These are phyloP conservation scores for Andrena chrysosceles DNA, from an alignment of 2,888 invertebrate species.

Conservation along the genomic window DNA sequence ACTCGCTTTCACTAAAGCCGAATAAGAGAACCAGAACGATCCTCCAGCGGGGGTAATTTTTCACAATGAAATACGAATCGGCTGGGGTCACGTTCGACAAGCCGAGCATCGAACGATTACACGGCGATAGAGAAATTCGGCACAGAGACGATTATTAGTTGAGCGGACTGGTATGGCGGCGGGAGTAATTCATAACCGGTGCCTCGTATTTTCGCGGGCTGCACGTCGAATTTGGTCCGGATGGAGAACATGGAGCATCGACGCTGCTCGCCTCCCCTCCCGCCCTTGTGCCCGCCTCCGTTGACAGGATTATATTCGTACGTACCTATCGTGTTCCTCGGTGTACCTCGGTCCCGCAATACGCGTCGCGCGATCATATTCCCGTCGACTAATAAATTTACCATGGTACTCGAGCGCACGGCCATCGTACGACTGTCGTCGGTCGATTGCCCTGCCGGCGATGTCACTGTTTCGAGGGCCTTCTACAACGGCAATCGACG, in stretches of 20 bases:
- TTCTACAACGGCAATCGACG: conserved; percentile 39
- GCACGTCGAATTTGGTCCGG: conserved; percentile 79
- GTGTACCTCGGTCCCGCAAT: conserved; percentile 76
- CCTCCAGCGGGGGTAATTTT: conserved; percentile 18
- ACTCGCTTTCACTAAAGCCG: neutral
- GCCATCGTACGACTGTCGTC: conserved; percentile 64
- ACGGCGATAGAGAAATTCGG: conserved; percentile 76
- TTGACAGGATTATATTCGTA: conserved; percentile 83
- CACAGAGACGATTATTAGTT: conserved; percentile 81
- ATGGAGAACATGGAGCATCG: conserved; percentile 80
- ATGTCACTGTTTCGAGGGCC: conserved; percentile 67
- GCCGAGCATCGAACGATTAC: conserved; percentile 69
- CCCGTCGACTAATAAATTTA: conserved; percentile 80
- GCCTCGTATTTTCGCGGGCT: conserved; percentile 81
- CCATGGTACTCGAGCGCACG: conserved; percentile 63
- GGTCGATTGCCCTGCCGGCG: conserved; percentile 62
- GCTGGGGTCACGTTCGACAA: conserved; percentile 57
- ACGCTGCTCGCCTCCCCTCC: conserved; percentile 69
- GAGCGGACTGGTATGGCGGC: conserved; percentile 61
- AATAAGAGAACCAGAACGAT: neutral
- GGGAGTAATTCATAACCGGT: conserved; percentile 82
- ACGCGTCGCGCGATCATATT: conserved; percentile 80
- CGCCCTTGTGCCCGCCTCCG: conserved; percentile 49
- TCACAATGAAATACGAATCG: conserved; percentile 30
- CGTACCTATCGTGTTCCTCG: conserved; percentile 77